Base-by-base conservation (phyloP, 2,113 vertebrate species). In the Acanthochromis polyacanthus region DNA sequence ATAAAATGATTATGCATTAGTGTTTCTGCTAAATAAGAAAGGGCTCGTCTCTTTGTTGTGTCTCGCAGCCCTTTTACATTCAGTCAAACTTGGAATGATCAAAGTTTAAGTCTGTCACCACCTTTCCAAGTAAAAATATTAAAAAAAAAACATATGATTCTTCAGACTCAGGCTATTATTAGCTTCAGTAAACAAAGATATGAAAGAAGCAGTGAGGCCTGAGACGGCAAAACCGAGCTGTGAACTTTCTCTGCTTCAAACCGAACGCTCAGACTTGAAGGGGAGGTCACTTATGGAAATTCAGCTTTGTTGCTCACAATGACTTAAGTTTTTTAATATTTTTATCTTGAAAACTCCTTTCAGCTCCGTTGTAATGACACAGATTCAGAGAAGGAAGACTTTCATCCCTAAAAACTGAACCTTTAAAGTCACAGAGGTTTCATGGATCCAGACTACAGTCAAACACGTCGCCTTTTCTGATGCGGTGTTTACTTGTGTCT, bases 111-210 rank as follows among this genome's bases (percentile, higher is more conserved):
- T 17, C 60, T 82, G 70, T 77, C 76, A 50, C 51, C 20, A 22
- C 30, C 0, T 48, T 61, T 64, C 20, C 48, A 72, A 78, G 4
- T 19, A 58, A n/a, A 76, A 67, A 56, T 60, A 62, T 36, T n/a
- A 6, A 71, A 46, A 75, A n/a, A 25, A 19, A 76, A 75, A 6
- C 4, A 43, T 11, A 25, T 9, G 1, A 32, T 36, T 32, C 69
- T 78, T 81, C 70, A 72, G 64, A 58, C 32, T 20, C 20, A 20
- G 48, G 62, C 65, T 90, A 84, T 83, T 81, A 65, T 84, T 82
- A 88, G 63, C 60, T 78, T 58, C 59, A 80, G 51, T 74, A 60
- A 43, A 4, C 65, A 59, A 45, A 15, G 36, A 72, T 23, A 30
- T n/a, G 28, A 68, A 55, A 52, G 43, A 74, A 74, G 62, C 59